Evolutionary conservation across 2,113 vertebrate genomes (phyloP), one percentile per base, ranked within the genome.

Genomic region (Carollia perspicillata): DNA sequence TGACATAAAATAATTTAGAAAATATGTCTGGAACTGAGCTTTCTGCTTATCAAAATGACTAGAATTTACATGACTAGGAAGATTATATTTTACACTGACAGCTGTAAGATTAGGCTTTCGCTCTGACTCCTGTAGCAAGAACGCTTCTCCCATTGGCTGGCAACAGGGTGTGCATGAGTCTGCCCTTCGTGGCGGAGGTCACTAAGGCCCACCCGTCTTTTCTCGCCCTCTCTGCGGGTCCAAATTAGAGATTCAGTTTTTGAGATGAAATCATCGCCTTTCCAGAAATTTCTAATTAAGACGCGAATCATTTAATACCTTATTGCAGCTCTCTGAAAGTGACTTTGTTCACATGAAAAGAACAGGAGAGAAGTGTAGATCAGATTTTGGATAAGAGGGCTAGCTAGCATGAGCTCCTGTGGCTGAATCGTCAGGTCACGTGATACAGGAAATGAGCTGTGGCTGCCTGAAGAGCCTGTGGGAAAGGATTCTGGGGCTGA

Each of bases 401-500:
- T 23, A 40, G 33, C 12, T n/a, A n/a, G n/a, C n/a, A 13, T 0
- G 16, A 51, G 16, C 20, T 18, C 12, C 0, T 18, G n/a, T 1
- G n/a, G 51, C 44, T 35, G 44, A 60, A 51, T 2, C 35, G 9
- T 77, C n/a, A 14, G 58, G 5, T 51, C 72, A 44, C 0, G 0
- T 18, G 79, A 8, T 12, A 0, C 0, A 33, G 47, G 51, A 85
- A 75, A 63, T 37, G 3, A 5, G 17, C 33, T 51, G 0, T 3
- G 51, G 44, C 30, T 35, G 23, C 40, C 33, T 3, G 9, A 17
- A 44, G 53, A 40, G 49, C 35, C 33, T 20, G 5, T 44, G 77
- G 26, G 9, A 33, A 40, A 92, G 78, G 42, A 3, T 30, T 83
- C 49, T n/a, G 63, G 58, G 90, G 17, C 65, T 49, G 87, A 79